Conservation (phyloP, 1,140 invertebrate genomes). For the Camponotus floridanus region DNA sequence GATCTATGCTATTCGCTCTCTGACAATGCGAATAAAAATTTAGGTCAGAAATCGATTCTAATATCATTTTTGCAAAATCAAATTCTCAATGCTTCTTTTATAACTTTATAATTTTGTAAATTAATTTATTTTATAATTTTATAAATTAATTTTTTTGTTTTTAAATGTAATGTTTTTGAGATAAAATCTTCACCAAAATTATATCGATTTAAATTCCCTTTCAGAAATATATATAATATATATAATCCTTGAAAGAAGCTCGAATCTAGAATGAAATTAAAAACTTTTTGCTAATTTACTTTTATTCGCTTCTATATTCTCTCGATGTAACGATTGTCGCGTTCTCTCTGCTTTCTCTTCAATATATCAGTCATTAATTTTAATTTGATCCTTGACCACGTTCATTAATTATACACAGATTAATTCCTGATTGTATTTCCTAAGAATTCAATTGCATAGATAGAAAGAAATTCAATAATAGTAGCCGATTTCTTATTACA, state of each 20-base stretch:
- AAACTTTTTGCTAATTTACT: neutral
- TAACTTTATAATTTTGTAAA: neutral
- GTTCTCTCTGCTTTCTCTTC: neutral
- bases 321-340: neutral
- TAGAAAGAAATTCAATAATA: neutral
- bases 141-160: neutral
- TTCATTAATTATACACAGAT: neutral
- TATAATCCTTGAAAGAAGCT: neutral
- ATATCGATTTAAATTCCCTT: neutral
- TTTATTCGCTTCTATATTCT: neutral
- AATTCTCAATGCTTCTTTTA: neutral
- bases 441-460: neutral
- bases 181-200: neutral
- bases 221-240: too few species aligned
- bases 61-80: neutral
- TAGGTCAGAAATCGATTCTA: neutral
- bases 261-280: neutral
- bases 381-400: neutral
- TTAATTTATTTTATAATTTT: neutral
- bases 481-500: neutral
- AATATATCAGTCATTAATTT: neutral
- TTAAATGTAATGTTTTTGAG: neutral
- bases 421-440: neutral
- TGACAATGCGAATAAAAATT: constrained; percentile 2
- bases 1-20: neutral